phyloP scores from a whole-genome alignment of 2,797 vertebrate species.

The Nyctibius grandis region DNA sequence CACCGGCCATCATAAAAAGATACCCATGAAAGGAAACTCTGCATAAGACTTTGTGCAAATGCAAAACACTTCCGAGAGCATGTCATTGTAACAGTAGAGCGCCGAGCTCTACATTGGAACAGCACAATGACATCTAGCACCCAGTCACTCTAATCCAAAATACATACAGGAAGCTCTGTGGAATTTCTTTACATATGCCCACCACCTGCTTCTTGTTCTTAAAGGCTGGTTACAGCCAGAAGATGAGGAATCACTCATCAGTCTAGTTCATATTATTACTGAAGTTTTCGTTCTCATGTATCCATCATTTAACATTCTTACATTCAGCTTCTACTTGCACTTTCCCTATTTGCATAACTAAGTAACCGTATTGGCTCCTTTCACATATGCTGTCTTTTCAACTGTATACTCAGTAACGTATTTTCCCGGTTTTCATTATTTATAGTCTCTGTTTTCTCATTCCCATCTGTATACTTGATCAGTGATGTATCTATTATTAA shows the following conservation, averaged over 20 bases:
- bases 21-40: background rate
- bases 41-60: background rate
- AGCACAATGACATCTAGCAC: background rate
- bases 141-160: background rate
- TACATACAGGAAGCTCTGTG: background rate
- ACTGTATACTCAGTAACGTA: background rate
- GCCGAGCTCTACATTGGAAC: background rate
- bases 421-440: conserved; percentile 7
- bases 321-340: background rate
- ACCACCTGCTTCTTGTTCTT: background rate
- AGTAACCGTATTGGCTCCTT: background rate
- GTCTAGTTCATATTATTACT: background rate
- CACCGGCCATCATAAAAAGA: background rate
- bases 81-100: background rate
- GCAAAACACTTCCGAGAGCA: background rate
- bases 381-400: background rate
- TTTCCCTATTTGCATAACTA: background rate
- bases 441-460: background rate
- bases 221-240: background rate
- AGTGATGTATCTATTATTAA: background rate
- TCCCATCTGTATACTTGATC: background rate
- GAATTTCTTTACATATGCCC: background rate
- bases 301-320: background rate
- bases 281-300: background rate
- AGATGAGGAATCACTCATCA: background rate